Base-by-base conservation (phyloP, 2,113 vertebrate genomes). In the Diglossa brunneiventris region DNA sequence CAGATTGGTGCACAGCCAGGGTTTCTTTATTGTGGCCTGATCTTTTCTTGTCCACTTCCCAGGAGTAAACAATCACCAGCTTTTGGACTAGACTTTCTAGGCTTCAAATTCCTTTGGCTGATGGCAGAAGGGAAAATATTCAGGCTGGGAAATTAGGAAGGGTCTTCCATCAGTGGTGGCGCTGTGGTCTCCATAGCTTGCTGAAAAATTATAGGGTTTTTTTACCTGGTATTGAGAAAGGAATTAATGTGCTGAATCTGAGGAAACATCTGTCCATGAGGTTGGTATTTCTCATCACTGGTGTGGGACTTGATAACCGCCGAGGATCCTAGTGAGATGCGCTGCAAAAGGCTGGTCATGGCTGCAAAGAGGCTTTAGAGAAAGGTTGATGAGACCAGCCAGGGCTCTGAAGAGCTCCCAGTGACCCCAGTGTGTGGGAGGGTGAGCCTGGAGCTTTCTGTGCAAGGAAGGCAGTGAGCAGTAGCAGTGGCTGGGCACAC, bases 401-500 rank as follows among this genome's bases (percentile, higher is more conserved):
- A 42, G 91, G 91, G 9, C 75, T 26, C 52, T 27, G 50, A 44
- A 4, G 79, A 64, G 52, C 78, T 76, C 55, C 30, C 8, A 7
- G 67, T 39, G 52, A 8, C 87, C 28, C 55, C 19, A 2, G 9
- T 11, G 31, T 27, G 64, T 2, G n/a, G 37, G 31, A 90, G 68
- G n/a, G 12, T 10, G 62, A 96, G 88, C 80, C 42, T 50, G 73
- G 26, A 80, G 68, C 44, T 82, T 55, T 55, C 82, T 83, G 68
- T 47, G 81, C 39, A 64, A 81, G 80, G 66, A 52, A 72, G 42
- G 85, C 86, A 94, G 69, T 2, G 47, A 94, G 87, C 76, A 93
- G 93, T 47, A 93, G 92, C 37, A 94, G 93, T 86, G 88, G 35
- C 94, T 91, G 87, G 95, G 95, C 92, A 88, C 96, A 96, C 94